Base-by-base conservation (phyloP, 2,888 invertebrate genomes). In the Acanthacorydalis orientalis region DNA sequence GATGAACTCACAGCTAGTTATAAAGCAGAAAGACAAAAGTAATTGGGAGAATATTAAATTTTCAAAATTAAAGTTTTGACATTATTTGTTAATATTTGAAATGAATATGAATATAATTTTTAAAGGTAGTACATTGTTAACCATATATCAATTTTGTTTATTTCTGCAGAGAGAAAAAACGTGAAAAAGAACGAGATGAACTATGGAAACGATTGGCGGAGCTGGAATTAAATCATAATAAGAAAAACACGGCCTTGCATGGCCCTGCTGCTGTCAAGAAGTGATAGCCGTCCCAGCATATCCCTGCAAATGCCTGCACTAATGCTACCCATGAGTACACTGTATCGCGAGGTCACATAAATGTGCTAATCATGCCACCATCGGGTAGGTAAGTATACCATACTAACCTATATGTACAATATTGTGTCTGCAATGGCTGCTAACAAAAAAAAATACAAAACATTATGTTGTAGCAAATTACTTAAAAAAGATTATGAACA, bases 21-120 rank as follows among this genome's bases (percentile, higher is more conserved):
- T 74, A 98, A 98, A 74, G 88, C 92, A 62, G 97, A 98, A 73
- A 76, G 96, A 71, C 96, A 96, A 79, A 96, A 93, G 97, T 97
- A 70, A 80, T 83, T 74, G 44, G 6, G 23, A 23, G 2, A 2
- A 23, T 23, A n/a, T n/a, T n/a, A n/a, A n/a, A n/a, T n/a, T 23
- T 23, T 23, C 2, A 23, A 23, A 23, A 23, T 23, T 23, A 6
- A 4, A 23, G 23, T 23, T 23, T 23, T 23, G 3, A 23, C 6
- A 3, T 41, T 14, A 6, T 43, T 12, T 32, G 4, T 16, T 3
- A 43, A 12, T 43, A 45, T n/a, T 38, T 16, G 15, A 31, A 23
- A 14, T 12, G 15, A 46, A 41, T 10, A 43, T 40, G 31, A 40
- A 31, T 44, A 43, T 43, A 34, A 41, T 44, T 44, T 48, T 31